These are phyloP conservation scores for Malurus elegans DNA, from an alignment of 2,113 vertebrate genomes.

Conservation along the genomic window DNA sequence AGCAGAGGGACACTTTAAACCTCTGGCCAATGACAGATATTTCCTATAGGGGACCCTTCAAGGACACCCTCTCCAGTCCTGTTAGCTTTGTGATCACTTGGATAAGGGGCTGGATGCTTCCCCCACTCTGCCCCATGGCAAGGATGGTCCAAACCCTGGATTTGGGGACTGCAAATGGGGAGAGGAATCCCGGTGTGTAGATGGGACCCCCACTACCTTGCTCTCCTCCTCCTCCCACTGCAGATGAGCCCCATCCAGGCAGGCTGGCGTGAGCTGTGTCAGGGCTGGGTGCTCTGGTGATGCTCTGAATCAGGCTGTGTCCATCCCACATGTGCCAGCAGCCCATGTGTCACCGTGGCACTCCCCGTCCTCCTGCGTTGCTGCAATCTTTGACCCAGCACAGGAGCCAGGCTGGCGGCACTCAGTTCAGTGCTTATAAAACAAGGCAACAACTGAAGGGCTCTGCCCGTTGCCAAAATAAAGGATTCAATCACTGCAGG, in stretches of 20 bases:
- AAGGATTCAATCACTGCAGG: background rate
- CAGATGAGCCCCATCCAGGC: background rate
- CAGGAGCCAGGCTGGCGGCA: background rate
- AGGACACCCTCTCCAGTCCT: background rate
- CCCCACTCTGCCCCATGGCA: accelerated
- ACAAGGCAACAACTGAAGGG: background rate
- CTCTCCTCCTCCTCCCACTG: background rate
- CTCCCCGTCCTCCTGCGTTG: accelerated
- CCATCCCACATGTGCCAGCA: background rate
- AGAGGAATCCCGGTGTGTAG: background rate
- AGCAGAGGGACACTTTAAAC: slow-evolving; percentile 38
- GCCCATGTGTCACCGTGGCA: accelerated
- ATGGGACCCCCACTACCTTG: background rate
- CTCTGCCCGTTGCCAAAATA: slow-evolving; percentile 10
- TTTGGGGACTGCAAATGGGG: background rate
- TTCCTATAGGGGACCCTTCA: slow-evolving; percentile 2
- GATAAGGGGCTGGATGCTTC: slow-evolving; percentile 25
- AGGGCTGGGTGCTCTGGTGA: background rate
- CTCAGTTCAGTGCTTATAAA: background rate
- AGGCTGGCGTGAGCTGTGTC: background rate
- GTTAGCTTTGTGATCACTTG: slow-evolving; percentile 17
- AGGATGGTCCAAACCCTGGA: background rate
- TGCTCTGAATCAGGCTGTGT: background rate
- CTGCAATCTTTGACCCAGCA: background rate
- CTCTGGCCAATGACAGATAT: slow-evolving; percentile 19